phyloP scores from a whole-genome alignment of 2,888 invertebrate genomes.

The Ditula angustiorana region DNA sequence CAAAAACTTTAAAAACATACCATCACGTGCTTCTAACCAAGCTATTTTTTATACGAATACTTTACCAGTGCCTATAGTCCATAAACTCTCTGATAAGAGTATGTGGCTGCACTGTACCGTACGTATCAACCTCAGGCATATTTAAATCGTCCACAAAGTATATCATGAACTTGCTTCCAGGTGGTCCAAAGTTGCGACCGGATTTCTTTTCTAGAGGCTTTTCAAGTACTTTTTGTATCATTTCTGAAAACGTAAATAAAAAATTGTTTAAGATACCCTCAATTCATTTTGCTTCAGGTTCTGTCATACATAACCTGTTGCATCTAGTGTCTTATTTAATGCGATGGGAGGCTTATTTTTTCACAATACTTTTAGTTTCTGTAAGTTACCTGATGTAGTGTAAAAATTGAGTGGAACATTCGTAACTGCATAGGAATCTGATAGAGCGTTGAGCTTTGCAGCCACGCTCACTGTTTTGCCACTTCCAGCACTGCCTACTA shows the following conservation, averaged over 20 bases:
- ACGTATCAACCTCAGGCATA: constrained; percentile 98
- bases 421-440: constrained; percentile 92
- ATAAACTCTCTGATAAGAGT: constrained; percentile 96
- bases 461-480: constrained; percentile 97
- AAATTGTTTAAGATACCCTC: too few species aligned
- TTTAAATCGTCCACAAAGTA: constrained; percentile 98
- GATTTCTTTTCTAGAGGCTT: constrained; percentile 98
- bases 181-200: constrained; percentile 96
- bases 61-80: constrained; percentile 96
- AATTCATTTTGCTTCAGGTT: too few species aligned
- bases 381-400: constrained; percentile 91
- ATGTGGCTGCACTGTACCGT: constrained; percentile 98
- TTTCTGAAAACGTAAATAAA: constrained; percentile 81
- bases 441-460: constrained; percentile 90
- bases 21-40: background rate
- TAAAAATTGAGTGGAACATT: constrained; percentile 98
- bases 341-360: background rate
- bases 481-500: constrained; percentile 95
- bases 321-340: too few species aligned
- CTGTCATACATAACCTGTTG: too few species aligned
- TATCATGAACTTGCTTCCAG: constrained; percentile 95
- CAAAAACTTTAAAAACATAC: background rate
- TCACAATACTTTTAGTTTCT: background rate
- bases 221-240: constrained; percentile 94
- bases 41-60: background rate